Base-by-base conservation (phyloP, 2,113 vertebrate genomes). In the Bufo bufo region DNA sequence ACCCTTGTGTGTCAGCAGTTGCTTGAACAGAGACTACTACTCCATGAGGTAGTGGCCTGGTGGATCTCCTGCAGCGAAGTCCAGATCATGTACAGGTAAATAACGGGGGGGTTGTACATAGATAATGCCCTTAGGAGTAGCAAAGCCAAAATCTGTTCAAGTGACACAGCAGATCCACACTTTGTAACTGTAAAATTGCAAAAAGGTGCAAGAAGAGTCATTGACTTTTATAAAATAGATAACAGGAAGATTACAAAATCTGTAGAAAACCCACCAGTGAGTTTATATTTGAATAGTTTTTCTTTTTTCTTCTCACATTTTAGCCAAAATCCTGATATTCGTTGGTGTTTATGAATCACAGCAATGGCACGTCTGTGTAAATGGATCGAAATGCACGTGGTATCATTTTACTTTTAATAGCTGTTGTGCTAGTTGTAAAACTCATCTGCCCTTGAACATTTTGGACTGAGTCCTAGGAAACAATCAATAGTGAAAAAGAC, bases 401-500 rank as follows among this genome's bases (percentile, higher is more conserved):
- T 77, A 84, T 84, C 81, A 16, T 59, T 63, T 84, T 89, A 77
- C 81, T 45, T 58, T 89, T 77, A 89, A 84, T 65, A 72, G 56
- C 81, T 59, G 77, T 58, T 56, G 54, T 82, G 66, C 52, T 16
- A 43, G 65, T 82, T 82, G 72, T 83, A 88, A 83, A 84, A 88
- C 71, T 88, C 87, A 77, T 84, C 72, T 89, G 82, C 63, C 87
- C 87, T 89, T 77, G 59, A 84, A 77, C 72, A 69, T 74, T 77
- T 61, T 84, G 82, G 82, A 84, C 50, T 43, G 47, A 17, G 71
- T 89, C 47, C 59, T 69, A 66, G 50, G 72, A 66, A 78, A 77
- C 19, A 61, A 83, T 77, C 56, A 84, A 89, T 83, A 84, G 66
- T 45, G 74, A 45, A 83, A 88, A 66, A 50, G 45, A 84, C 81